These are phyloP conservation scores for Drosophila pandora DNA, from an alignment of 1,140 invertebrate species.

Conservation along the genomic window DNA sequence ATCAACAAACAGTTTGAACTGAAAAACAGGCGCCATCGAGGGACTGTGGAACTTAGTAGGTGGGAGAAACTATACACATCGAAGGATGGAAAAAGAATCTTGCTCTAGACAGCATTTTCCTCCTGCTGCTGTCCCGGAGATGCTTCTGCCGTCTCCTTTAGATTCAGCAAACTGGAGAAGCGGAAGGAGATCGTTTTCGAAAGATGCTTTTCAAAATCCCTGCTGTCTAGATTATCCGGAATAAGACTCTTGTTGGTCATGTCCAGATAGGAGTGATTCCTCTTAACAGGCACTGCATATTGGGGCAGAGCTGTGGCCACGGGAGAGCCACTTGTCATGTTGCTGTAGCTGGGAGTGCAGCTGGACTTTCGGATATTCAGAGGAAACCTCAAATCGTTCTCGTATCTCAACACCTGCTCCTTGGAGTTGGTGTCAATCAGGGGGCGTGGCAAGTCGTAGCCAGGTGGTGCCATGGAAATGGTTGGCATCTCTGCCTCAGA, in stretches of 20 bases:
- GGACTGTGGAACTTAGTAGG: background rate
- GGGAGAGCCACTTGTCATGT: slow-evolving; percentile 52
- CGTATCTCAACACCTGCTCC: slow-evolving; percentile 75
- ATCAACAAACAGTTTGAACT: slow-evolving; percentile 79
- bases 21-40: slow-evolving; percentile 58
- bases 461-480: slow-evolving; percentile 48
- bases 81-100: background rate
- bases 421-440: slow-evolving; percentile 68
- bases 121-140: slow-evolving; percentile 16
- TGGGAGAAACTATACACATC: slow-evolving; percentile 19
- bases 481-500: slow-evolving; percentile 53
- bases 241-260: slow-evolving; percentile 80
- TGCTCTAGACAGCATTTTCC: slow-evolving; percentile 55
- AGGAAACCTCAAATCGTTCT: slow-evolving; percentile 80
- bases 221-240: slow-evolving; percentile 77
- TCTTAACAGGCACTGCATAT: slow-evolving; percentile 76
- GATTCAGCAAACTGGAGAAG: slow-evolving; percentile 80
- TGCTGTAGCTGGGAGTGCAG: slow-evolving; percentile 66
- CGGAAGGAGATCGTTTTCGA: slow-evolving; percentile 82
- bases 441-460: slow-evolving; percentile 79
- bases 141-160: slow-evolving; percentile 64
- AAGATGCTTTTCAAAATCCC: slow-evolving; percentile 80
- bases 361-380: slow-evolving; percentile 76
- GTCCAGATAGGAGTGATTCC: slow-evolving; percentile 77
- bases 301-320: slow-evolving; percentile 48